Conservation (phyloP, 2,797 vertebrate species). For the Cossypha dichroa region DNA sequence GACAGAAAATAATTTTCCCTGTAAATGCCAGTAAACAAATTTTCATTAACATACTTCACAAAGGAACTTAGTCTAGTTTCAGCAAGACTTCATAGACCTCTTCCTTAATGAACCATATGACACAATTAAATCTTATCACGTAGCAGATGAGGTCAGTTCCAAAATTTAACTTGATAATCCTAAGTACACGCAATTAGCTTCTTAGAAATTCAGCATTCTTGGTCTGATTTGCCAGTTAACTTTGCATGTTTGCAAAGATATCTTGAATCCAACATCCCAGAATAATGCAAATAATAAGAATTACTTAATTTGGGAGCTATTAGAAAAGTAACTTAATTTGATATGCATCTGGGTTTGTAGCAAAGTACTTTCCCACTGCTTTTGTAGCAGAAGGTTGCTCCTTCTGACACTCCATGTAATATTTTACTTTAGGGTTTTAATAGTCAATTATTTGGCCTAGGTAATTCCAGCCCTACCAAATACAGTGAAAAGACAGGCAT, state of each 20-base stretch:
- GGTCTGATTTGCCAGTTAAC: neutral
- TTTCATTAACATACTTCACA: neutral
- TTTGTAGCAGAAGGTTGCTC: neutral
- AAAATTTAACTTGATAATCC: neutral
- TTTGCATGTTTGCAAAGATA: neutral
- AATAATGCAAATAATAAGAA: neutral
- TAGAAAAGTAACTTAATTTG: neutral
- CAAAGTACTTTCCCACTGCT: neutral
- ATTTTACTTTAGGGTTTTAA: neutral
- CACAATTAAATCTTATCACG: neutral
- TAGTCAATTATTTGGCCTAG: neutral
- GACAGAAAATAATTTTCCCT: neutral
- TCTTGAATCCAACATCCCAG: rapidly evolving
- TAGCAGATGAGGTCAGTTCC: neutral
- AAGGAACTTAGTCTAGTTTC: neutral
- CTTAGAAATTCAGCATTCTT: neutral
- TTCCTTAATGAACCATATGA: neutral
- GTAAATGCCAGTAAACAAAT: neutral
- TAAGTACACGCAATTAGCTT: neutral
- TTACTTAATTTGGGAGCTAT: neutral
- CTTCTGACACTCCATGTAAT: neutral
- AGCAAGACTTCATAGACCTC: neutral
- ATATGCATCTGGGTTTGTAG: neutral
- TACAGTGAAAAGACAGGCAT: neutral
- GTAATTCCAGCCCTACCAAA: neutral